These are phyloP conservation scores for Xenops minutus DNA, from an alignment of 2,797 vertebrate genomes.

Conservation along the genomic window DNA sequence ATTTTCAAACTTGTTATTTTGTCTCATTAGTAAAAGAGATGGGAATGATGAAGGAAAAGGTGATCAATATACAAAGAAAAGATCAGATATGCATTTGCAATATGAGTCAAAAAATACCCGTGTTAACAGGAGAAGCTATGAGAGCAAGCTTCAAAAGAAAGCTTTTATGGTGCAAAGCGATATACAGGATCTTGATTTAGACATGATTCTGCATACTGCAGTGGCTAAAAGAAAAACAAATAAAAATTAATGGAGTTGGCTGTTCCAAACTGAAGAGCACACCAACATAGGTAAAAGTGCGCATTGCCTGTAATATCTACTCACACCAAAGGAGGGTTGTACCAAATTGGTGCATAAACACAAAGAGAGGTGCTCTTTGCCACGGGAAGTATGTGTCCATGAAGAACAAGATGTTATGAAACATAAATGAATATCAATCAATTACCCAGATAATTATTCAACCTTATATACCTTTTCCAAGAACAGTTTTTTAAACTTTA, in stretches of 20 bases:
- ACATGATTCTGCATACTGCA: not conserved
- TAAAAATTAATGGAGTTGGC: not conserved
- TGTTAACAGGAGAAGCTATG: not conserved
- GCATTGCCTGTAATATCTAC: not conserved
- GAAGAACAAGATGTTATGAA: not conserved
- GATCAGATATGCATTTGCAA: not conserved
- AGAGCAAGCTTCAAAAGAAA: not conserved
- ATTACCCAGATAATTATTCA: not conserved
- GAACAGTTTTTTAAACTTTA: not conserved
- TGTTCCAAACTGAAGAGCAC: not conserved
- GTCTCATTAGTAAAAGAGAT: not conserved
- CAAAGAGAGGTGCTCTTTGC: not conserved
- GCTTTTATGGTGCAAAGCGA: not conserved
- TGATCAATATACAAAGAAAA: not conserved
- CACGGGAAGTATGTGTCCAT: not conserved
- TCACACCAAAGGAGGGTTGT: not conserved
- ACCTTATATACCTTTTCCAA: not conserved
- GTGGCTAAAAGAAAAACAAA: not conserved
- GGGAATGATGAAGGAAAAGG: not conserved
- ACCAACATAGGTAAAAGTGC: not conserved
- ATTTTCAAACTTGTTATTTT: not conserved
- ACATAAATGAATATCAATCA: not conserved
- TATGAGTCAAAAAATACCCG: not conserved
- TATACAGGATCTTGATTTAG: not conserved
- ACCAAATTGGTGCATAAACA: not conserved